phyloP scores from a whole-genome alignment of 2,888 invertebrate genomes.

The Abscondita cerata region DNA sequence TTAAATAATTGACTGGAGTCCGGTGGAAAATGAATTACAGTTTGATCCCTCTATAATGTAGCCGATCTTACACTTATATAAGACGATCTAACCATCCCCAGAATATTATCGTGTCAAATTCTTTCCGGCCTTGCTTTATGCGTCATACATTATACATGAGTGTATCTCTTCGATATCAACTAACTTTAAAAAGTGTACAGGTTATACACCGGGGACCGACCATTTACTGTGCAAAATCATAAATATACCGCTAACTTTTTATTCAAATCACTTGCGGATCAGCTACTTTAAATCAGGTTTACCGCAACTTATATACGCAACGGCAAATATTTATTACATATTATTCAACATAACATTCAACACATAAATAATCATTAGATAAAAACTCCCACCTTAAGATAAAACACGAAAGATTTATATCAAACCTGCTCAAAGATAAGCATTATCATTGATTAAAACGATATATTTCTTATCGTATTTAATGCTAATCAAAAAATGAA shows the following conservation, averaged over 20 bases:
- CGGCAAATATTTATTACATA: neutral
- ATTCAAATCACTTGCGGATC: constrained; percentile 14
- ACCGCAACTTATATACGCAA: neutral
- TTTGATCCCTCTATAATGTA: constrained; percentile 47
- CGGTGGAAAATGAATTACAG: constrained; percentile 63
- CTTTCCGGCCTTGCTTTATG: constrained; percentile 49
- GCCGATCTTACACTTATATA: constrained; percentile 52
- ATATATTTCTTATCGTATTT: neutral
- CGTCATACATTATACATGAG: constrained; percentile 47
- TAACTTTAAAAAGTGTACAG: constrained; percentile 30
- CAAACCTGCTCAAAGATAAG: neutral
- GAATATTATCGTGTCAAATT: constrained; percentile 53
- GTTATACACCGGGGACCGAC: constrained; percentile 22
- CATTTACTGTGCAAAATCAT: constrained; percentile 29
- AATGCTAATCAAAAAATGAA: no score
- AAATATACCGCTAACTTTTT: constrained; percentile 15
- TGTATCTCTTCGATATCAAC: constrained; percentile 28
- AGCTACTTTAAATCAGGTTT: constrained; percentile 13
- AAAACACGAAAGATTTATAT: constrained; percentile 2
- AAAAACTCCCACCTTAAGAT: neutral
- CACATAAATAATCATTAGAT: constrained; percentile 1
- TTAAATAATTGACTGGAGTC: constrained; percentile 64
- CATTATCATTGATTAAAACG: constrained; percentile 4
- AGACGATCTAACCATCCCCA: constrained; percentile 49
- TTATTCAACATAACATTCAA: neutral